These are phyloP conservation scores for Spialia ferax DNA, from an alignment of 2,888 invertebrate genomes.

Conservation along the genomic window DNA sequence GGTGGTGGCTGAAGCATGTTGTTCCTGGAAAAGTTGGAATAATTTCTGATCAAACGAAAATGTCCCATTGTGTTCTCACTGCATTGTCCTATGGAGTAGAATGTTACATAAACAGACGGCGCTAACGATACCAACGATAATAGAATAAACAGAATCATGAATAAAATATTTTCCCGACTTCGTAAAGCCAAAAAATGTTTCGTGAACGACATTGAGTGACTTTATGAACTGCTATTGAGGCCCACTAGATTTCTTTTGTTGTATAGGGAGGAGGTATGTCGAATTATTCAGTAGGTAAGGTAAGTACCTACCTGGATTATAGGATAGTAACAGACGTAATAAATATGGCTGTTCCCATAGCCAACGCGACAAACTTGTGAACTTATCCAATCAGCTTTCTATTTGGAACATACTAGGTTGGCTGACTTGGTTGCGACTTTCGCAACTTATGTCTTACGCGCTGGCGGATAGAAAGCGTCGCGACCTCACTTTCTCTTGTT, in stretches of 20 bases:
- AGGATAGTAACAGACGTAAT: too few relatives aligned
- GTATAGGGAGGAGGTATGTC: too few relatives aligned
- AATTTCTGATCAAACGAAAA: slow-evolving; percentile 55
- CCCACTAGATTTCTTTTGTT: slow-evolving; percentile 17
- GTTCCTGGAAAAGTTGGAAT: slow-evolving; percentile 5
- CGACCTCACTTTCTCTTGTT: slow-evolving; percentile 82
- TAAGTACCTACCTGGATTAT: too few relatives aligned
- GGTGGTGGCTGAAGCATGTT: slow-evolving; percentile 49
- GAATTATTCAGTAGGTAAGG: background rate
- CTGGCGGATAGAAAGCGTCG: slow-evolving; percentile 79
- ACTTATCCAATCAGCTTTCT: slow-evolving; percentile 42
- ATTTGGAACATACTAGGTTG: slow-evolving; percentile 40
- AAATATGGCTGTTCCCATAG: too few relatives aligned
- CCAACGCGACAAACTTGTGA: background rate
- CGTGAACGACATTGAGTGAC: slow-evolving; percentile 42
- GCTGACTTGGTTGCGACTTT: slow-evolving; percentile 60
- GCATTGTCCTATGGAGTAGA: slow-evolving; percentile 58
- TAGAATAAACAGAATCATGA: slow-evolving; percentile 57
- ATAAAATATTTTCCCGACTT: slow-evolving; percentile 49
- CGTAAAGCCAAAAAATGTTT: slow-evolving; percentile 34
- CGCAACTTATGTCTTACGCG: slow-evolving; percentile 59
- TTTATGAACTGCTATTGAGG: background rate
- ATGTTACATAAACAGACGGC: slow-evolving; percentile 68
- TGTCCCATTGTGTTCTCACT: slow-evolving; percentile 63
- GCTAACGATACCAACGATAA: slow-evolving; percentile 61